These are phyloP conservation scores for Danio jaintianensis DNA, from an alignment of 2,797 vertebrate genomes.

Conservation along the genomic window DNA sequence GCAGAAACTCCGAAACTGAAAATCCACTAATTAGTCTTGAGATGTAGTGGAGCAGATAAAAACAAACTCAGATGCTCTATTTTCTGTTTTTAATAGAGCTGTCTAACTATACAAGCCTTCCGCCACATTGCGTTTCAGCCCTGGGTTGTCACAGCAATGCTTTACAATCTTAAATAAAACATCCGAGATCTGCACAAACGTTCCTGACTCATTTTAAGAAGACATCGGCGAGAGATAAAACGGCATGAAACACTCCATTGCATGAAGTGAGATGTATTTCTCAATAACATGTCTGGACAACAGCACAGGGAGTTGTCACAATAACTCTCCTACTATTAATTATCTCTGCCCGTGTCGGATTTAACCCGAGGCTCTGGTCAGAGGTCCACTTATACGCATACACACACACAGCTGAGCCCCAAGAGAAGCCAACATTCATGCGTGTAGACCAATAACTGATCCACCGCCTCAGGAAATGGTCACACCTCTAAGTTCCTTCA, in stretches of 20 bases:
- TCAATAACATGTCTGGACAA: constrained; percentile 42
- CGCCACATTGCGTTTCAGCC: constrained; percentile 8
- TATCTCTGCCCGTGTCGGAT: constrained; percentile 29
- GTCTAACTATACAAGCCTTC: background rate
- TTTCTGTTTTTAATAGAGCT: constrained; percentile 9
- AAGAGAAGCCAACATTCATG: constrained; percentile 17
- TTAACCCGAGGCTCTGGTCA: constrained; percentile 39
- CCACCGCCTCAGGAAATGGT: constrained; percentile 7
- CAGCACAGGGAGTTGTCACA: constrained; percentile 49
- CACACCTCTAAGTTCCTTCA: constrained; percentile 24
- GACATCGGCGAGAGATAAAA: background rate
- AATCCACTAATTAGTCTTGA: constrained; percentile 22
- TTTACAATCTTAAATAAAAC: background rate
- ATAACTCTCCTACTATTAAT: constrained; percentile 44
- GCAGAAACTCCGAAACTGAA: constrained; percentile 10
- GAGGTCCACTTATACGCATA: background rate
- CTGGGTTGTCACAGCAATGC: background rate
- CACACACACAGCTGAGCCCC: constrained; percentile 37
- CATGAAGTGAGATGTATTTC: constrained; percentile 9
- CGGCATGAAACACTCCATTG: background rate
- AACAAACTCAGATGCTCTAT: constrained; percentile 5
- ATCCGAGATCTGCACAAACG: constrained; percentile 1
- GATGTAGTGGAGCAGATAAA: constrained; percentile 5
- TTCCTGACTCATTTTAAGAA: background rate
- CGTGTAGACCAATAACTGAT: constrained; percentile 30